These are phyloP conservation scores for Linurgus olivaceus DNA, from an alignment of 2,797 vertebrate genomes.

Conservation along the genomic window DNA sequence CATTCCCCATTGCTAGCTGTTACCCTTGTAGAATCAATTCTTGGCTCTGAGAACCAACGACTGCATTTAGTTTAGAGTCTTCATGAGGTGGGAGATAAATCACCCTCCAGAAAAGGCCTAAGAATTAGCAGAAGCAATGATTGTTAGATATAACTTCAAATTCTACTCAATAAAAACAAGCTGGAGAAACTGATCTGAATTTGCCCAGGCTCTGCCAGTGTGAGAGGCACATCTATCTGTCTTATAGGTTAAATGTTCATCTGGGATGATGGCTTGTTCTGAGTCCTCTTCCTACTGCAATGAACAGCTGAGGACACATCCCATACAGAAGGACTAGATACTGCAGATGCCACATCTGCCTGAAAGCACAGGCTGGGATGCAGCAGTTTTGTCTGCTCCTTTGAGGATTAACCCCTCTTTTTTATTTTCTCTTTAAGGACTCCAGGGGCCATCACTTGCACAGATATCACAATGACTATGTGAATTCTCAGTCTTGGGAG, in stretches of 20 bases:
- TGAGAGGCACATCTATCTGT: not conserved
- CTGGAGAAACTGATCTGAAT: not conserved
- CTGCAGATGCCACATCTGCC: not conserved
- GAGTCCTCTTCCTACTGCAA: not conserved
- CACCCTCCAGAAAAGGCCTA: not conserved
- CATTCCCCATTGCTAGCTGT: not conserved
- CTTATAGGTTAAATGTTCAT: not conserved
- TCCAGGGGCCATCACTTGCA: not conserved
- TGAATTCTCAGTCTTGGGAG: slow-evolving; percentile 29
- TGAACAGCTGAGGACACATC: not conserved
- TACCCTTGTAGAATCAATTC: not conserved
- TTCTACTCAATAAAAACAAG: not conserved
- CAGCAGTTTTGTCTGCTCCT: not conserved
- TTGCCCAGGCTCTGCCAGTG: not conserved
- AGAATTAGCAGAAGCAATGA: not conserved
- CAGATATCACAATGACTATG: not conserved
- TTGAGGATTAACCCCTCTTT: not conserved
- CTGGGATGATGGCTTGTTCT: not conserved
- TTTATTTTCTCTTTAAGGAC: not conserved
- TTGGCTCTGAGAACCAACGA: not conserved
- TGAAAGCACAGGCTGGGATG: not conserved
- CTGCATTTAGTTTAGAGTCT: not conserved
- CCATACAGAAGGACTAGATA: not conserved
- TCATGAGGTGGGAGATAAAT: not conserved
- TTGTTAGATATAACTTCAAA: not conserved